A percentile compares a stretch with the other conserved stretches of the same genome.
phyloP scores from a whole-genome alignment of 2,113 vertebrate genomes.

The Pygoscelis adeliae region DNA sequence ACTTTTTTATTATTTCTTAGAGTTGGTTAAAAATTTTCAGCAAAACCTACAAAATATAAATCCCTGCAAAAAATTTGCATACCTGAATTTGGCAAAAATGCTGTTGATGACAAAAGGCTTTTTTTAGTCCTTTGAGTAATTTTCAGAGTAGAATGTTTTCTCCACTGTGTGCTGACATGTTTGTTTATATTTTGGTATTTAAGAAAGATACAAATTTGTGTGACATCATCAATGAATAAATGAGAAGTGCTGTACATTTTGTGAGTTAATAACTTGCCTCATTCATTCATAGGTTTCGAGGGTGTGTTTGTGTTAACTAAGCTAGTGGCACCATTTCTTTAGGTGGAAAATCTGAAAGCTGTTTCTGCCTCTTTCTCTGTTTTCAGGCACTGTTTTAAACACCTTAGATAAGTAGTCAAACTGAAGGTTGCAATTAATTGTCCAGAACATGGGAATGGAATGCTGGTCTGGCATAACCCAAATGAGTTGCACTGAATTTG shows the following conservation, averaged over 20 bases:
- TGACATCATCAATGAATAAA: background rate
- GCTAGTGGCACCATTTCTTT: background rate
- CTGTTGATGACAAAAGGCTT: background rate
- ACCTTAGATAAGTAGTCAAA: slow-evolving; percentile 47
- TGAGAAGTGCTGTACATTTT: background rate
- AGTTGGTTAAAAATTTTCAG: background rate
- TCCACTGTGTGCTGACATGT: background rate
- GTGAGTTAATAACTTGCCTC: background rate
- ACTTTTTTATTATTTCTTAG: background rate
- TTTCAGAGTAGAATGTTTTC: background rate
- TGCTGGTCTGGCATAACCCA: slow-evolving; percentile 51
- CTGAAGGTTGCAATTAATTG: slow-evolving; percentile 64
- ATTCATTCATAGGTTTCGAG: background rate
- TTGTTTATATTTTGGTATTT: background rate
- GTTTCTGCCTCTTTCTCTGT: background rate
- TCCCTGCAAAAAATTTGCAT: background rate
- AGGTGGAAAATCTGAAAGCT: background rate
- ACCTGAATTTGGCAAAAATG: background rate
- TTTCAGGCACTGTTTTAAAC: slow-evolving; percentile 24
- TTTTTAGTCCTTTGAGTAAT: background rate
- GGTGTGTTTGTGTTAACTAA: background rate
- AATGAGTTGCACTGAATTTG: slow-evolving; percentile 55
- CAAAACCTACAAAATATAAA: background rate
- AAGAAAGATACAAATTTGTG: background rate
- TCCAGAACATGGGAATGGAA: slow-evolving; percentile 68